Conservation (phyloP, 2,113 vertebrate species). For the Brachypodius melanocephalos region DNA sequence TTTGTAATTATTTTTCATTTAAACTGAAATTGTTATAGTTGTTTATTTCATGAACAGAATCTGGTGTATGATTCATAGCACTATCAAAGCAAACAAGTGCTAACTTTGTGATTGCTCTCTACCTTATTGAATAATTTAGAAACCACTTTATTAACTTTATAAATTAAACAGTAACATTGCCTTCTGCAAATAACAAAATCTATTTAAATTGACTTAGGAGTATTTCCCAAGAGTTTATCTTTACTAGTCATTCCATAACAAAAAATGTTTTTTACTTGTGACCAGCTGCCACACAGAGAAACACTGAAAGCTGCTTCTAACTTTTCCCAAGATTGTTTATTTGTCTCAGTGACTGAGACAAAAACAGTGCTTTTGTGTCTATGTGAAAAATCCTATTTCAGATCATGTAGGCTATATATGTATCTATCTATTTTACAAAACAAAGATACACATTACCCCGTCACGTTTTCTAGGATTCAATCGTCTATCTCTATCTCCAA, state of each 20-base stretch:
- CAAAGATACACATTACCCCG: not conserved
- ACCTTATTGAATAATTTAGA: conserved; percentile 44
- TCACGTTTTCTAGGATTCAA: not conserved
- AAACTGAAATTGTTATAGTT: not conserved
- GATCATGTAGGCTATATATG: not conserved
- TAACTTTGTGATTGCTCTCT: conserved; percentile 10
- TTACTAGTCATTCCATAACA: not conserved
- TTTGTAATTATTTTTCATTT: not conserved
- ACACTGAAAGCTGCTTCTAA: not conserved
- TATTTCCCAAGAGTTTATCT: conserved; percentile 2
- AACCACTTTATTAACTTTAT: conserved; percentile 14
- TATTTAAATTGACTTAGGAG: conserved; percentile 1
- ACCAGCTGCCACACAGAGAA: not conserved
- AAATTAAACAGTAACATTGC: conserved; percentile 14
- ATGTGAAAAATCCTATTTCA: not conserved
- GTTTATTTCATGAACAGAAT: conserved; percentile 20
- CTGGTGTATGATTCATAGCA: not conserved
- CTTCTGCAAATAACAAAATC: not conserved
- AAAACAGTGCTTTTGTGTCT: not conserved
- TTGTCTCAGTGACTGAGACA: not conserved
- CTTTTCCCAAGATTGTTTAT: not conserved
- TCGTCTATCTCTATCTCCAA: not conserved
- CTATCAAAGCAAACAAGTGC: not conserved
- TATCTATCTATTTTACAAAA: not conserved
- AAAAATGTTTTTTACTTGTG: not conserved